A percentile compares a stretch with the other conserved stretches of the same genome.
These are phyloP conservation scores for Mus spretus DNA, from an alignment of 2,797 vertebrate species.

Conservation along the genomic window DNA sequence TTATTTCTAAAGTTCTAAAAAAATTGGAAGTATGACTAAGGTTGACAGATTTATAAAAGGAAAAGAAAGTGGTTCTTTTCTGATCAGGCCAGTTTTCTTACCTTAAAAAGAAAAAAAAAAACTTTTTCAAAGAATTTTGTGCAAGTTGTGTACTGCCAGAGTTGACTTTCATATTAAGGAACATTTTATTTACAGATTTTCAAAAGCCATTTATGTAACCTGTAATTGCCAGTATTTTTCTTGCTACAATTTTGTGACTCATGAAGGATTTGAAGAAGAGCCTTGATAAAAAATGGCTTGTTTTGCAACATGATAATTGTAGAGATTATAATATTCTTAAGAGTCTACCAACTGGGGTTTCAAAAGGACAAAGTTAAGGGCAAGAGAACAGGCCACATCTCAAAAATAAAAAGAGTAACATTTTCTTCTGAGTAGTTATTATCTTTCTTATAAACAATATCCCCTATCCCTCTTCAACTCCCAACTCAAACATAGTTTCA, in stretches of 20 bases:
- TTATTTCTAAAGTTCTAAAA: not conserved
- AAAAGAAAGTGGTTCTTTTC: not conserved
- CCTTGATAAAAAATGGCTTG: slow-evolving; percentile 64
- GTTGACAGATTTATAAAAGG: not conserved
- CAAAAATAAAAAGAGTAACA: not conserved
- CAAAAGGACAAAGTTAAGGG: not conserved
- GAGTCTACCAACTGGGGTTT: slow-evolving; percentile 19
- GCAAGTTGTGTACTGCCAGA: not conserved
- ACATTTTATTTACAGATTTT: not conserved
- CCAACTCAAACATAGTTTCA: not conserved
- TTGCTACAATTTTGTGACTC: slow-evolving; percentile 56
- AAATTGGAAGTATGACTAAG: not conserved
- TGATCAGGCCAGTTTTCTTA: not conserved
- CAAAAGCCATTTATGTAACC: not conserved
- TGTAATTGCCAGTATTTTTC: not conserved
- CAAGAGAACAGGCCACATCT: not conserved
- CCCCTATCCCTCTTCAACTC: not conserved
- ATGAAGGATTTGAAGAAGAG: slow-evolving; percentile 13
- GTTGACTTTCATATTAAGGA: slow-evolving; percentile 49
- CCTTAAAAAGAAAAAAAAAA: not conserved
- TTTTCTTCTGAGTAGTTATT: not conserved
- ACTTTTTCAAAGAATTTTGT: not conserved
- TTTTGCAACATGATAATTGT: slow-evolving; percentile 43
- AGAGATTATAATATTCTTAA: slow-evolving; percentile 40
- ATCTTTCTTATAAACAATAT: not conserved